phyloP scores from a whole-genome alignment of 2,797 vertebrate genomes.

The Synanceia verrucosa region DNA sequence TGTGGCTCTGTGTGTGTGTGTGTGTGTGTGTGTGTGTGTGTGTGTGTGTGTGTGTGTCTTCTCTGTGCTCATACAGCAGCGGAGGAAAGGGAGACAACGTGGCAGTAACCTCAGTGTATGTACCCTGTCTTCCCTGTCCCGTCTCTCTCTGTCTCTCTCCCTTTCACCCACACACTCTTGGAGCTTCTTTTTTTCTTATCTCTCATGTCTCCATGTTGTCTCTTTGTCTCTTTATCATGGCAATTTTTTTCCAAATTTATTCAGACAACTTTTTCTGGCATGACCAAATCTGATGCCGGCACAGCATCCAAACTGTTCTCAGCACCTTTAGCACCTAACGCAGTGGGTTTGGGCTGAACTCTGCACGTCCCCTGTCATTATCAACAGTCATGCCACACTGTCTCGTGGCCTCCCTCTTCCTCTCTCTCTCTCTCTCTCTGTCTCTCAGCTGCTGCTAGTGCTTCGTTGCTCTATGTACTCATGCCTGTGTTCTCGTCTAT shows the following conservation, averaged over 20 bases:
- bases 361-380: constrained; percentile 43
- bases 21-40: constrained; percentile 54
- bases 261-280: constrained; percentile 34
- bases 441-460: constrained; percentile 49
- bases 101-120: constrained; percentile 96
- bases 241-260: constrained; percentile 15
- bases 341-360: constrained; percentile 53
- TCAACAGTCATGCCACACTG: constrained; percentile 18
- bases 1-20: constrained; percentile 67
- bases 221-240: constrained; percentile 32
- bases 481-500: constrained; percentile 56
- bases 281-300: constrained; percentile 45
- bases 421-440: constrained; percentile 33
- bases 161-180: constrained; percentile 2
- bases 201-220: constrained; percentile 33
- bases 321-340: constrained; percentile 23
- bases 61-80: constrained; percentile 86
- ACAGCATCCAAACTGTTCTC: constrained; percentile 39
- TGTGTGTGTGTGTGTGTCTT: constrained; percentile 69
- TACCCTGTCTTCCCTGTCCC: constrained; percentile 80
- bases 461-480: constrained; percentile 49
- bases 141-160: constrained; percentile 18
- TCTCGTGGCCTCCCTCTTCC: constrained; percentile 37
- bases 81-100: constrained; percentile 93
- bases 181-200: constrained; percentile 11